Evolutionary conservation across 92 coral and sea anemone genomes (phyloP), one percentile per base, ranked within the genome.

Genomic region (Isaurus tuberculatus): DNA sequence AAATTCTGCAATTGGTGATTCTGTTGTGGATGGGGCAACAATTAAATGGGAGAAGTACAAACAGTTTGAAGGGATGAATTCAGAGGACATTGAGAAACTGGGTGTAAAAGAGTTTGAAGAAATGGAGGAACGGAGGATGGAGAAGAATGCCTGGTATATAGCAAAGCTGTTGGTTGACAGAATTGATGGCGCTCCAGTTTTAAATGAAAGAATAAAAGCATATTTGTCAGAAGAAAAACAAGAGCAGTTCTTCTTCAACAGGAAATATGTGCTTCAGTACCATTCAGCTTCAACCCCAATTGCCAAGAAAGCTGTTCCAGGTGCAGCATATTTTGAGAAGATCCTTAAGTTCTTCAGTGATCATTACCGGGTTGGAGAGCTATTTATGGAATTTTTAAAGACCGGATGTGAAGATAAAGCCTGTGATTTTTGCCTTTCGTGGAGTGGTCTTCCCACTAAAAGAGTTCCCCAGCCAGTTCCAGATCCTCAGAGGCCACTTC

Each of bases 61-160:
- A 70, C 19, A 79, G 42, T 91, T 91, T 49, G 86, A 91, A 61
- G 70, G 70, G 70, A 64, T 64, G 33, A 64, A 64, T 64, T 7
- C 34, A 64, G 70, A 64, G 68, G 92, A 91, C 27, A 44, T 91
- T 16, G 79, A 25, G 64, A 23, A 78, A 37, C 49, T 91, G 86
- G 58, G 86, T 29, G 64, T 36, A 46, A 36, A 28, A 51, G 81
- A 79, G 26, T 89, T 73, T 32, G 90, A 89, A 83, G 49, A 69
- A 70, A 36, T 36, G 17, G 87, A 87, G 77, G 75, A 60, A 51
- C 26, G 79, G 20, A 27, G 90, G 79, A 86, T 91, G 92, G 51
- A 70, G 53, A 91, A 86, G 75, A 89, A 89, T 79, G 91, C 95
- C 33, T 91, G 95, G 95, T 74, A 71, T 44, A 89, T 86, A 5